These are phyloP conservation scores for Tanytarsus gracilentus DNA, from an alignment of 2,888 invertebrate species.

Conservation along the genomic window DNA sequence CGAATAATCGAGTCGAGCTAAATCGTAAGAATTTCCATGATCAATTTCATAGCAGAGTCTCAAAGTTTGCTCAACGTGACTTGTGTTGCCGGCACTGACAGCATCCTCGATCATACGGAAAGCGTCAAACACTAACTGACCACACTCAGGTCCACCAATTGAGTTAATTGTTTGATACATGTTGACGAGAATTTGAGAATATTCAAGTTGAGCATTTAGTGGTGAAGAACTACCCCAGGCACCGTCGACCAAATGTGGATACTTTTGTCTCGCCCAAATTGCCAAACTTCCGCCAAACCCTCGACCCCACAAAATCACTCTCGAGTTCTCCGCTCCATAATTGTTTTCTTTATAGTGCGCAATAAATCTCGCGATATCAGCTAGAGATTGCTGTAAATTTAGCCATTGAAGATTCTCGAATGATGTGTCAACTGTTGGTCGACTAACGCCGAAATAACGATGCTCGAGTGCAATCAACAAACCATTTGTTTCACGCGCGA, in stretches of 20 bases:
- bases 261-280: slow-evolving; percentile 28
- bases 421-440: slow-evolving; percentile 22
- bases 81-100: background rate
- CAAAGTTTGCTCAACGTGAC: background rate
- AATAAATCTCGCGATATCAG: slow-evolving; percentile 28
- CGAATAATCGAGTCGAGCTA: background rate
- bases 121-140: background rate
- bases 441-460: slow-evolving; percentile 25
- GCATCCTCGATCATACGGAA: slow-evolving; percentile 8
- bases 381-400: slow-evolving; percentile 27
- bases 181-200: slow-evolving; percentile 1
- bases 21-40: background rate
- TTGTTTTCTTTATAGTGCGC: slow-evolving; percentile 12
- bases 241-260: slow-evolving; percentile 29
- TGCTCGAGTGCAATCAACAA: slow-evolving; percentile 19
- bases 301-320: slow-evolving; percentile 29
- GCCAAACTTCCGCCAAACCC: slow-evolving; percentile 28
- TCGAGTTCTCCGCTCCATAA: slow-evolving; percentile 4
- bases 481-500: slow-evolving; percentile 20
- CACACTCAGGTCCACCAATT: slow-evolving; percentile 26
- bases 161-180: background rate
- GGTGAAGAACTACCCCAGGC: slow-evolving; percentile 29
- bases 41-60: slow-evolving; percentile 7
- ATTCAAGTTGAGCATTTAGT: slow-evolving; percentile 18
- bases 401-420: slow-evolving; percentile 24